These are phyloP conservation scores for Oscheius sp. DNA, from an alignment of 1,140 invertebrate species.

Conservation along the genomic window DNA sequence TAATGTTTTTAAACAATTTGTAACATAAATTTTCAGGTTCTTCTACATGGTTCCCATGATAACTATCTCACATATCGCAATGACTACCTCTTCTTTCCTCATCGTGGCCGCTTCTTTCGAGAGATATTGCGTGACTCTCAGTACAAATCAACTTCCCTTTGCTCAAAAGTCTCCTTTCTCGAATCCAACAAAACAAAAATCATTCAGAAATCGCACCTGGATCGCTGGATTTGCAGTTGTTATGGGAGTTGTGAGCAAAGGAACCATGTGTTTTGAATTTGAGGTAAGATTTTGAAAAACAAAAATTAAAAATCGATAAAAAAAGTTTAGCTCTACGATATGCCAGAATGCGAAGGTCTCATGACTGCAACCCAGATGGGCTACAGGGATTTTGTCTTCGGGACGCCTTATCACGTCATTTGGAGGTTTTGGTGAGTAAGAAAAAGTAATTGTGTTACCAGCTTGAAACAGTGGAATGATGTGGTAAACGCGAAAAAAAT, in stretches of 20 bases:
- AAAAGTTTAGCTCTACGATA: slow-evolving; percentile 40
- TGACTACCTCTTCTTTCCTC: slow-evolving; percentile 55
- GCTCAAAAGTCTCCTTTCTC: slow-evolving; percentile 36
- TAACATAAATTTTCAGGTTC: slow-evolving; percentile 28
- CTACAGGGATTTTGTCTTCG: slow-evolving; percentile 48
- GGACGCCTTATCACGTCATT: slow-evolving; percentile 44
- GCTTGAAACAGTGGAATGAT: too few relatives aligned
- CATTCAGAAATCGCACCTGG: slow-evolving; percentile 44
- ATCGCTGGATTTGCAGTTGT: slow-evolving; percentile 50
- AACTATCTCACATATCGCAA: slow-evolving; percentile 56
- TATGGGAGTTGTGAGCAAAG: slow-evolving; percentile 55
- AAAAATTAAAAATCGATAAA: background rate
- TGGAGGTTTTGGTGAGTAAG: slow-evolving; percentile 24
- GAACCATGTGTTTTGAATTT: slow-evolving; percentile 53
- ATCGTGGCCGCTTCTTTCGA: slow-evolving; percentile 57
- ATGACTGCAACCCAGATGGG: slow-evolving; percentile 48
- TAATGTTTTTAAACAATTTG: slow-evolving; percentile 9
- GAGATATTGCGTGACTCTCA: slow-evolving; percentile 50
- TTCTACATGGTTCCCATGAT: slow-evolving; percentile 56
- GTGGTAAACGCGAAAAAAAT: too few relatives aligned
- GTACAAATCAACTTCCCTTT: slow-evolving; percentile 31
- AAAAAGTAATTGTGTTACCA: too few relatives aligned
- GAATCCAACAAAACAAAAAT: too few relatives aligned
- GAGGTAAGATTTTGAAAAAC: slow-evolving; percentile 36
- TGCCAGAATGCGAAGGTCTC: slow-evolving; percentile 47